These are phyloP conservation scores for Pedetes capensis DNA, from an alignment of 2,113 vertebrate species.

Conservation along the genomic window DNA sequence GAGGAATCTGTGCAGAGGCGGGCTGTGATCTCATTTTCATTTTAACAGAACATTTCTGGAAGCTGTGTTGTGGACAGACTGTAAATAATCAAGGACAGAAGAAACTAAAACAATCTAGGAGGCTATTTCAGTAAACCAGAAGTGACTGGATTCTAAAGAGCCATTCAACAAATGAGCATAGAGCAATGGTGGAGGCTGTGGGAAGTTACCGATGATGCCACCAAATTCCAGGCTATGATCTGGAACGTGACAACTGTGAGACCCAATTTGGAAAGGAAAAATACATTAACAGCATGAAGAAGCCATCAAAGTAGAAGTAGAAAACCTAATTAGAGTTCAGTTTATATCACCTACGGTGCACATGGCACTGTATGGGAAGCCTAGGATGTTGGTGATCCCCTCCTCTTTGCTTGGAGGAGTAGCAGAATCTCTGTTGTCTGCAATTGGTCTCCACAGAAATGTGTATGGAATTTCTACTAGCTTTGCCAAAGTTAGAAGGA, in stretches of 20 bases:
- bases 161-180: background rate
- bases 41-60: background rate
- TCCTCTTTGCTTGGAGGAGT: background rate
- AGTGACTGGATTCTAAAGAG: background rate
- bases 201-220: background rate
- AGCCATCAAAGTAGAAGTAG: slow-evolving; percentile 55
- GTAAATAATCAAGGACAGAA: background rate
- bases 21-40: background rate
- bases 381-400: background rate
- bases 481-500: background rate
- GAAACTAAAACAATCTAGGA: background rate
- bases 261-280: slow-evolving; percentile 34
- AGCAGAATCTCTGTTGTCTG: slow-evolving; percentile 1
- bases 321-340: slow-evolving; percentile 51
- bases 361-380: slow-evolving; percentile 32
- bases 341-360: slow-evolving; percentile 43
- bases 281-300: slow-evolving; percentile 37
- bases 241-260: slow-evolving; percentile 42
- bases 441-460: background rate
- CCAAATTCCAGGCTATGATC: slow-evolving; percentile 4
- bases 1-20: background rate
- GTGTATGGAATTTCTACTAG: background rate
- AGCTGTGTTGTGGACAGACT: background rate
- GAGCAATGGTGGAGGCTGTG: background rate
- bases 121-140: background rate